Evolutionary conservation across 2,888 invertebrate species (phyloP), one percentile per base, ranked within the genome.

Genomic region (Notodonta dromedarius): DNA sequence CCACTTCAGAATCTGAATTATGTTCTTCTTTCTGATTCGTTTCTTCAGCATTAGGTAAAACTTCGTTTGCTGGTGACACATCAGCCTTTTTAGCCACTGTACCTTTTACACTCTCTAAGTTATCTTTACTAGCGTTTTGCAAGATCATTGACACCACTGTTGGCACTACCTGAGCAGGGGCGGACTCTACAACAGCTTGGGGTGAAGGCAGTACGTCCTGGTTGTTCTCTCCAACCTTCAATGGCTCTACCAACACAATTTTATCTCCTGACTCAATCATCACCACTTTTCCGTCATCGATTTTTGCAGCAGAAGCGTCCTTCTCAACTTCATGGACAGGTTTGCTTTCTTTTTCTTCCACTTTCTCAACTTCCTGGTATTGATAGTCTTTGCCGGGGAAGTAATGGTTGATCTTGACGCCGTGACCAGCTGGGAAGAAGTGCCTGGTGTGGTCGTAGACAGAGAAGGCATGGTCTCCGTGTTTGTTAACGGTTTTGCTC

Each of bases 401-500:
- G 66, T 83, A 92, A 61, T 89, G 89, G 63, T 91, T 89, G 14
- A 91, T 88, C 69, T 92, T 91, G 42, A 93, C 71, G 4, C 87
- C 89, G 32, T 87, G 82, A 8, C 88, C 88, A 5, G 85, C 65
- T 0, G 90, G 91, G 55, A 82, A 79, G 63, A 88, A 93, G 60
- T 88, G 85, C 61, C 88, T 86, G 0, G 87, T 86, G 51, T 90
- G 89, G 5, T 82, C 91, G 57, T 85, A 82, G 7, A 82, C 69
- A 2, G 93, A 93, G 61, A 78, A 84, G 1, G 93, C 92, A 59
- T 90, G 77, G 55, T 87, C 84, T 16, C 91, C 90, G 59, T 93
- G 93, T 62, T 88, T 91, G 61, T 88, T 85, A 0, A 89, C 70
- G 13, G 83, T 85, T 72, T 94, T 94, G 73, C 94, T 94, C 7